Conservation (phyloP, 2,113 vertebrate genomes). For the Odocoileus virginianus region DNA sequence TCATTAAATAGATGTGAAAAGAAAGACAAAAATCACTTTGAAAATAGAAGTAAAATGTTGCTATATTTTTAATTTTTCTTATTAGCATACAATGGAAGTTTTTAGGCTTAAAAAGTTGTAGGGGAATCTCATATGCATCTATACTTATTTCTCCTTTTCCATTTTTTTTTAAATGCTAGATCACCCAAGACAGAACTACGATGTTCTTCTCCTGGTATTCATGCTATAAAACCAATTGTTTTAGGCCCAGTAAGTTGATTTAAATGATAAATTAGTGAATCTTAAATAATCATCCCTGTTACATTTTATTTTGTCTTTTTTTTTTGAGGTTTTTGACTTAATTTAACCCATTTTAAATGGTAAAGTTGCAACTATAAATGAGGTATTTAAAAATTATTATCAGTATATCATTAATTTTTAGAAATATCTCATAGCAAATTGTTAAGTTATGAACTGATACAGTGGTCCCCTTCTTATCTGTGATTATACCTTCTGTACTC, state of each 20-base stretch:
- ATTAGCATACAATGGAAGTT: background rate
- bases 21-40: slow-evolving; percentile 1
- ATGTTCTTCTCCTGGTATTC: slow-evolving; percentile 20
- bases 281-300: background rate
- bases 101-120: background rate
- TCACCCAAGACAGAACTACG: slow-evolving; percentile 5
- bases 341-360: background rate
- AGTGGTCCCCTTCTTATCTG: background rate
- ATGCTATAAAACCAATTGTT: background rate
- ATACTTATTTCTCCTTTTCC: background rate
- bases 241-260: slow-evolving; percentile 49
- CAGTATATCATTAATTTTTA: background rate
- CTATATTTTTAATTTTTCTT: background rate
- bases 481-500: background rate
- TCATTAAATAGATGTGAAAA: background rate
- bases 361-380: background rate
- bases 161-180: background rate
- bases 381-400: background rate
- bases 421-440: background rate
- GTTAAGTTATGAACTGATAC: background rate
- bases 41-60: slow-evolving; percentile 13
- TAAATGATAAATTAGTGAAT: slow-evolving; percentile 25
- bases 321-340: background rate
- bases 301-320: background rate
- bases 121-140: background rate